Percentiles rank a stretch among this genome's conserved stretches.
These are phyloP conservation scores for Aspidoscelis tigris DNA, from an alignment of 2,113 vertebrate genomes.

Conservation along the genomic window DNA sequence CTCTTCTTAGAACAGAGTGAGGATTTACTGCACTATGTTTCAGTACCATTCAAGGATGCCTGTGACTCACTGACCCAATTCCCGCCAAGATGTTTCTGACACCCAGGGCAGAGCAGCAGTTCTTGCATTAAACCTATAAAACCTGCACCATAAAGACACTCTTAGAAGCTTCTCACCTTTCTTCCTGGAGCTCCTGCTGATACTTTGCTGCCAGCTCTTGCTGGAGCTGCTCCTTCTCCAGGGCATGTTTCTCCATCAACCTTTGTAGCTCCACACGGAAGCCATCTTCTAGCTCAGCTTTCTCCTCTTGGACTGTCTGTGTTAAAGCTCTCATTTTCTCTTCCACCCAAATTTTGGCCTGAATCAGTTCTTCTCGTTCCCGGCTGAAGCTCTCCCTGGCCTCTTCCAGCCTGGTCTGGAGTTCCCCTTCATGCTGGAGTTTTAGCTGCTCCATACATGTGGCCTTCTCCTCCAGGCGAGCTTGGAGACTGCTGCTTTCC, in stretches of 20 bases:
- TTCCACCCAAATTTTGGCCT: conserved; percentile 57
- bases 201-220: conserved; percentile 77
- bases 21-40: too few relatives aligned
- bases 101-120: too few relatives aligned
- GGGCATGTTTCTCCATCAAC: conserved; percentile 62
- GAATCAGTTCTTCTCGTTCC: conserved; percentile 79
- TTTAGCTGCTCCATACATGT: conserved; percentile 72
- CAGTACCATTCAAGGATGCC: too few relatives aligned
- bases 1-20: too few relatives aligned
- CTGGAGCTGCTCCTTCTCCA: conserved; percentile 74
- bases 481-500: conserved; percentile 71
- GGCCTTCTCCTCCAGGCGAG: conserved; percentile 72
- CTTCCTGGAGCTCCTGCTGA: conserved; percentile 78
- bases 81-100: too few relatives aligned
- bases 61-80: too few relatives aligned
- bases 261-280: conserved; percentile 70
- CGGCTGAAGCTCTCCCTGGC: conserved; percentile 67
- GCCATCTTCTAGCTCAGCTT: conserved; percentile 63
- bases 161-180: conserved; percentile 81
- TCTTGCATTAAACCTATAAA: too few relatives aligned
- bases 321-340: conserved; percentile 66
- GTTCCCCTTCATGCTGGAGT: conserved; percentile 70
- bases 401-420: conserved; percentile 75
- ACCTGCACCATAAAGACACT: neutral
- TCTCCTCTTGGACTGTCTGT: conserved; percentile 63